These are phyloP conservation scores for Pollachius pollachius DNA, from an alignment of 2,113 vertebrate genomes.

Conservation along the genomic window DNA sequence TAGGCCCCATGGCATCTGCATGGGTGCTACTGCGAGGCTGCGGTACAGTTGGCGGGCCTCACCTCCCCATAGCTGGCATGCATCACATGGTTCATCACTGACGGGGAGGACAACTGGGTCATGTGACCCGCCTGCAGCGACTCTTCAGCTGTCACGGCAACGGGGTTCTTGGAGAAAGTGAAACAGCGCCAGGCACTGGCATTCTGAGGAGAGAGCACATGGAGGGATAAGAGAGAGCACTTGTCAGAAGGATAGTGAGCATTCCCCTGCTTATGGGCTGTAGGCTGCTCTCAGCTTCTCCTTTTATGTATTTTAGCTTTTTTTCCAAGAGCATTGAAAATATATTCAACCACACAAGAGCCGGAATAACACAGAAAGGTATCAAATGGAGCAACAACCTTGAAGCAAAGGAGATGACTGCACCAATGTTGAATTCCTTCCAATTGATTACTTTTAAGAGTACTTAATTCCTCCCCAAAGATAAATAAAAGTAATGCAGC, in stretches of 20 bases:
- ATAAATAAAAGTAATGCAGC: no score
- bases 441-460: no score
- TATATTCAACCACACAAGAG: no score
- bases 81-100: slow-evolving; percentile 89
- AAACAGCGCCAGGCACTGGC: slow-evolving; percentile 90
- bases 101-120: slow-evolving; percentile 72
- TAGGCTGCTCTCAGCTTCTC: no score
- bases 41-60: slow-evolving; percentile 31
- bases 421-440: no score
- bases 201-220: slow-evolving; percentile 70
- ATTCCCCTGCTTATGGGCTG: background rate
- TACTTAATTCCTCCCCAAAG: no score
- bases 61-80: slow-evolving; percentile 87
- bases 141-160: slow-evolving; percentile 56
- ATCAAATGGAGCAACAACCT: no score
- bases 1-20: no score
- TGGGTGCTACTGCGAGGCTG: background rate
- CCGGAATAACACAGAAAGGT: no score
- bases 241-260: background rate
- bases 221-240: background rate
- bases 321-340: no score
- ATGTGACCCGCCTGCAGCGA: slow-evolving; percentile 57
- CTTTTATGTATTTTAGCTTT: no score
- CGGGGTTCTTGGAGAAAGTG: slow-evolving; percentile 84
- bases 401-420: no score